These are phyloP conservation scores for Aporrectodea caliginosa DNA, from an alignment of 1,140 invertebrate species.

Conservation along the genomic window DNA sequence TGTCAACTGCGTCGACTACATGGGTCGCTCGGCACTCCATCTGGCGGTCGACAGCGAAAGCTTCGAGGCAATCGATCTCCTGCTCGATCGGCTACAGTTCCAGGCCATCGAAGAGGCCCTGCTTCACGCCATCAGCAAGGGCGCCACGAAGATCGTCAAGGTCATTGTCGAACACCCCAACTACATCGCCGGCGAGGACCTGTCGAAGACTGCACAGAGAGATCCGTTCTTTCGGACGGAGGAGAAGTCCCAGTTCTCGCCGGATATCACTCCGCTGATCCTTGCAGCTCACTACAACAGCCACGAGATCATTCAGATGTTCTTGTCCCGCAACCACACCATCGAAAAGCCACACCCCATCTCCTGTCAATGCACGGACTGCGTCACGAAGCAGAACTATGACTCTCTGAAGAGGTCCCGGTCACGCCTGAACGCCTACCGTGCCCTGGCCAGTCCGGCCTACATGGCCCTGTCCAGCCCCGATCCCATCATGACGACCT, in stretches of 20 bases:
- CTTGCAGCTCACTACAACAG: slow-evolving; percentile 93
- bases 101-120: slow-evolving; percentile 51
- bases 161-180: slow-evolving; percentile 68
- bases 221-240: slow-evolving; percentile 35
- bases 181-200: slow-evolving; percentile 34
- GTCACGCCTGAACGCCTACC: slow-evolving; percentile 50
- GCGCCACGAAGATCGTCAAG: slow-evolving; percentile 59
- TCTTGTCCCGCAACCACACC: slow-evolving; percentile 73
- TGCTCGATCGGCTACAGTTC: slow-evolving; percentile 66
- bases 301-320: slow-evolving; percentile 97
- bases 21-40: slow-evolving; percentile 64
- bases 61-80: slow-evolving; percentile 79
- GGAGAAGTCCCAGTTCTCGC: slow-evolving; percentile 68
- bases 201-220: not conserved
- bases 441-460: slow-evolving; percentile 55
- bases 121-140: slow-evolving; percentile 85
- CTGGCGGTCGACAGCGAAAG: slow-evolving; percentile 95
- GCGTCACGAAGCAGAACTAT: slow-evolving; percentile 36
- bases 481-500: slow-evolving; percentile 68
- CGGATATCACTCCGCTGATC: slow-evolving; percentile 93
- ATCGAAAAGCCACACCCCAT: slow-evolving; percentile 32
- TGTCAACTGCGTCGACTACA: slow-evolving; percentile 89
- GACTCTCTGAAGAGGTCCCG: slow-evolving; percentile 35
- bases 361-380: slow-evolving; percentile 33
- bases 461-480: slow-evolving; percentile 65